phyloP scores from a whole-genome alignment of 1,140 invertebrate genomes.

The Cherax destructor region DNA sequence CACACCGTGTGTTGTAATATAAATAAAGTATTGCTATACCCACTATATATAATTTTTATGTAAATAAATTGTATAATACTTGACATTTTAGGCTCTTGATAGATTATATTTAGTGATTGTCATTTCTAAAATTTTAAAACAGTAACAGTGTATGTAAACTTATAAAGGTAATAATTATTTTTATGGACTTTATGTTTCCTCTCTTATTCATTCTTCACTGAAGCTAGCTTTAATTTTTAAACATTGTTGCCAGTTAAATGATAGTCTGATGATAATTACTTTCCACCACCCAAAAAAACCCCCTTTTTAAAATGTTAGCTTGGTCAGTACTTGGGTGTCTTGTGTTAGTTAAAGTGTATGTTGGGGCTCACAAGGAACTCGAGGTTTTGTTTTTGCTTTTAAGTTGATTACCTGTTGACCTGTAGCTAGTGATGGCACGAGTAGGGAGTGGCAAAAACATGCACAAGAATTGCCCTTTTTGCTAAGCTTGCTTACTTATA shows the following conservation, averaged over 20 bases:
- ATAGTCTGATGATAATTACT: not conserved
- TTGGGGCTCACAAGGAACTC: slow-evolving; percentile 17
- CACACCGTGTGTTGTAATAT: not conserved
- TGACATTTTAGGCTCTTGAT: not conserved
- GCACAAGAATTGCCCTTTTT: not conserved
- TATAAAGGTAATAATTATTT: too few relatives aligned
- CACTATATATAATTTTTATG: not conserved
- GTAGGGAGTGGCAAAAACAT: not conserved
- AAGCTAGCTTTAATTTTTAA: too few relatives aligned
- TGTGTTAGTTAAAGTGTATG: not conserved
- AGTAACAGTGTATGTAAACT: not conserved
- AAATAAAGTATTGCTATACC: not conserved
- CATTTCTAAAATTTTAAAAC: slow-evolving; percentile 8
- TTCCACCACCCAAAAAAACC: slow-evolving; percentile 46
- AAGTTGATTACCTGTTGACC: slow-evolving; percentile 30
- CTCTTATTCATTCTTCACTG: too few relatives aligned
- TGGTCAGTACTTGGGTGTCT: slow-evolving; percentile 77
- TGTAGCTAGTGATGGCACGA: slow-evolving; percentile 40
- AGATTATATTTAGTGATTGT: not conserved
- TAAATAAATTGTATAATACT: not conserved
- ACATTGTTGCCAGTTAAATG: not conserved
- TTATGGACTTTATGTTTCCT: too few relatives aligned
- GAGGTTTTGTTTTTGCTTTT: slow-evolving; percentile 26
- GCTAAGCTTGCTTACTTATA: not conserved
- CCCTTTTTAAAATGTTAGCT: slow-evolving; percentile 51